These are phyloP conservation scores for Sclerodermus sp. DNA, from an alignment of 2,888 invertebrate genomes.

Conservation along the genomic window DNA sequence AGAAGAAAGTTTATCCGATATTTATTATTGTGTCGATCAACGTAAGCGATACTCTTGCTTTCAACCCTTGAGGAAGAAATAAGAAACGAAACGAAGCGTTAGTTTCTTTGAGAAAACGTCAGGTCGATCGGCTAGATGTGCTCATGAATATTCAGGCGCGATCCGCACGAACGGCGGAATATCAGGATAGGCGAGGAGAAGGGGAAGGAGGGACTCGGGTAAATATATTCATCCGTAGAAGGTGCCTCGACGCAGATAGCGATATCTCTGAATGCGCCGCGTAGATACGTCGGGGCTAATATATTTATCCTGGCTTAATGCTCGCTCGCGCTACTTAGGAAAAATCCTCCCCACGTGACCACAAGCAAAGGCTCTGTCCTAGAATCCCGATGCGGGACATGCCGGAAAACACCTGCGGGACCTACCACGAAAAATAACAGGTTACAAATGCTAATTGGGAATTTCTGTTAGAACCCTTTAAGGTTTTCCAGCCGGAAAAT, in stretches of 20 bases:
- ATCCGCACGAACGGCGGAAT: slow-evolving; percentile 16
- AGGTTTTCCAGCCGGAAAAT: too few species aligned
- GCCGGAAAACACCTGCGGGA: background rate
- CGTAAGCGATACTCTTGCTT: too few species aligned
- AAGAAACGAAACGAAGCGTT: too few species aligned
- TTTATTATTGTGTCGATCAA: too few species aligned
- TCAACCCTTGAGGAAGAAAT: too few species aligned
- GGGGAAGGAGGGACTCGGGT: slow-evolving; percentile 7
- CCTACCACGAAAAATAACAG: too few species aligned
- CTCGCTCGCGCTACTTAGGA: slow-evolving; percentile 5
- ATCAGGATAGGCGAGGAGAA: slow-evolving; percentile 7
- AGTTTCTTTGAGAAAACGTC: background rate
- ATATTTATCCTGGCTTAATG: slow-evolving; percentile 22
- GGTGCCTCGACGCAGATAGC: slow-evolving; percentile 17
- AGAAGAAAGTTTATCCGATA: too few species aligned
- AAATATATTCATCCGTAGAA: slow-evolving; percentile 25
- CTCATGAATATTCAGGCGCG: slow-evolving; percentile 26
- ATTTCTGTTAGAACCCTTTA: too few species aligned
- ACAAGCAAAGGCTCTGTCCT: slow-evolving; percentile 4
- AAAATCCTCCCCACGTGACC: background rate
- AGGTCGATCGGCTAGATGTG: slow-evolving; percentile 7
- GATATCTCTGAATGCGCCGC: slow-evolving; percentile 22
- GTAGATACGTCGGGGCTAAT: slow-evolving; percentile 18
- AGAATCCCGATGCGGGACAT: slow-evolving; percentile 6
- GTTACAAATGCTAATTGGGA: too few species aligned